Base-by-base conservation (phyloP, 1,140 invertebrate genomes). In the Saccostrea glomerata region DNA sequence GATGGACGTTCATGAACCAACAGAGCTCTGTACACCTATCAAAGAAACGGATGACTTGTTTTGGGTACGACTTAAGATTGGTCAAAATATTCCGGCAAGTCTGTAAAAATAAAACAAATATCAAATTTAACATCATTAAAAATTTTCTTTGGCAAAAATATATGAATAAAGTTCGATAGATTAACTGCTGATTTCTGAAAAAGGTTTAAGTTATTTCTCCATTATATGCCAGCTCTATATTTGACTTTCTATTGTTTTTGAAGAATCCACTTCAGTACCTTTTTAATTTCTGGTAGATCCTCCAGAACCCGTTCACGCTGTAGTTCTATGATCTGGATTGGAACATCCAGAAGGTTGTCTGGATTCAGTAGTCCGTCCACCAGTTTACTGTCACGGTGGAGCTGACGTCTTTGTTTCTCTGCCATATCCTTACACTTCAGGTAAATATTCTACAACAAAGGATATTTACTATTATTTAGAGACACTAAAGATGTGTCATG, bases 401-500 rank as follows among this genome's bases (percentile, higher is more conserved):
- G 58, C 20, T 63, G 17, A 17, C 58, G 58, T 20, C 58, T 63
- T n/a, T 63, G 58, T n/a, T 63, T 63, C n/a, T 63, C 58, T 5
- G 58, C 58, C 58, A 63, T 63, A 63, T 63, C 58, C 7, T 63
- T 63, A 63, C 58, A 63, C 58, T 63, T 63, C 58, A 63, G 1
- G 58, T 63, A 63, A 63, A 63, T 63, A 63, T 63, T 63, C 58
- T 63, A 20, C n/a, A 63, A 63, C 17, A 63, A 63, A 63, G n/a
- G 12, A 58, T 17, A 56, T 7, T 56, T 13, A 9, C 47, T 47
- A 3, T 7, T 47, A 7, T 47, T 47, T 6, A 47, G 47, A 47
- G 5, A 47, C 47, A 47, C 9, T 5, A 9, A 47, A 47, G 47
- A 7, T 3, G 5, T 47, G 47, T 47, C 47, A 47, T 36, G 30